Evolutionary conservation across 2,888 invertebrate species (phyloP), one percentile per base, ranked within the genome.

Genomic region (Drosophila multiciliata): DNA sequence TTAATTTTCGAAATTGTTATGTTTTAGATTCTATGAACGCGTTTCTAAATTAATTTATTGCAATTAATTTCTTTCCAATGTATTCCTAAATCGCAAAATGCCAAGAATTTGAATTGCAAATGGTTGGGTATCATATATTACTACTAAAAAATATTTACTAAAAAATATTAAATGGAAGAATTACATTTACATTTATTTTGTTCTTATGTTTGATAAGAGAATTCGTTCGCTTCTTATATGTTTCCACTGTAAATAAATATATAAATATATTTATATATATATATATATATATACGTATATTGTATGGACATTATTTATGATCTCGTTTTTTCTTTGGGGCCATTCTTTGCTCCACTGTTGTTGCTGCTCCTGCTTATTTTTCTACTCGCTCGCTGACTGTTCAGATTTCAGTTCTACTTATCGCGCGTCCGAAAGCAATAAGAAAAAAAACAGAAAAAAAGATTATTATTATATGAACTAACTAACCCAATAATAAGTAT

Each of bases 401-500:
- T 73, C 64, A 69, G 40, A 58, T 73, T 76, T 59, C 67, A 64
- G 79, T 72, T 80, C 72, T 61, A 73, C 82, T 85, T 89, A 85
- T 86, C 89, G 73, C 77, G 52, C 55, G 66, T n/a, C 29, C 69
- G 38, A 73, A 73, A 79, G 58, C 53, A 66, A 53, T 68, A 66
- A 73, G 59, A 61, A 69, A 69, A 55, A 45, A 55, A 15, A 15
- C 8, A 23, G 49, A 61, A 36, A 60, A 38, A 76, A 68, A 78
- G 68, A 83, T 73, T 79, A 89, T 79, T 81, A 73, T 87, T 84
- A 73, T 87, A 78, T 89, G 88, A 85, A 85, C 85, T 85, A 85
- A 85, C 89, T 85, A 85, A 85, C 85, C 89, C 85, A 89, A 89
- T 84, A 89, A 88, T 89, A 89, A 84, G 87, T 81, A 80, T 85